Conservation (phyloP, 2,888 invertebrate species). For the Tenthredo notha region DNA sequence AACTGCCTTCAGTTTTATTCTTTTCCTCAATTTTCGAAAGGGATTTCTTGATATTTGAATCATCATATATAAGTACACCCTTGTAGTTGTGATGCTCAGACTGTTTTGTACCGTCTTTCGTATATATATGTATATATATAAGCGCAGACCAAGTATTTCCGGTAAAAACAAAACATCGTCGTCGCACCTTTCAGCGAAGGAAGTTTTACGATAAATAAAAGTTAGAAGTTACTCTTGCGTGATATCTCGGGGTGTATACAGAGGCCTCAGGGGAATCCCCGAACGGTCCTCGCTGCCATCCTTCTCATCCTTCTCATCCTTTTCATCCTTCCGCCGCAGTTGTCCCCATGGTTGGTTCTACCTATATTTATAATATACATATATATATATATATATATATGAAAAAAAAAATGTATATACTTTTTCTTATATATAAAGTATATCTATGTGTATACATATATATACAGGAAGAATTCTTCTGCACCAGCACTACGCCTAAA, state of each 20-base stretch:
- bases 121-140: background rate
- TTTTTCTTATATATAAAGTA: background rate
- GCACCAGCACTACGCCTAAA: slow-evolving; percentile 42
- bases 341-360: slow-evolving; percentile 32
- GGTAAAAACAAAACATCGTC: slow-evolving; percentile 37
- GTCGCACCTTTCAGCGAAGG: slow-evolving; percentile 48
- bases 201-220: slow-evolving; percentile 53
- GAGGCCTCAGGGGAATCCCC: slow-evolving; percentile 49
- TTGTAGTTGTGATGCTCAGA: background rate
- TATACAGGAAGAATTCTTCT: slow-evolving; percentile 2
- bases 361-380: slow-evolving; percentile 5
- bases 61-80: background rate
- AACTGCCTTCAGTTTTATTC: background rate
- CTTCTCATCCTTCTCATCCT: slow-evolving; percentile 41
- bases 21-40: background rate
- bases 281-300: slow-evolving; percentile 45
- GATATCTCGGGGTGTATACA: slow-evolving; percentile 53
- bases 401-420: background rate
- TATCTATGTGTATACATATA: background rate
- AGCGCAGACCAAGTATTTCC: background rate
- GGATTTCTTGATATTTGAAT: background rate
- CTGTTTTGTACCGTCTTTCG: slow-evolving; percentile 2
- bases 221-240: slow-evolving; percentile 52
- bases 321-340: slow-evolving; percentile 42
- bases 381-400: background rate